These are phyloP conservation scores for Enteromius thamalakanensis DNA, from an alignment of 2,797 vertebrate genomes.

Conservation along the genomic window DNA sequence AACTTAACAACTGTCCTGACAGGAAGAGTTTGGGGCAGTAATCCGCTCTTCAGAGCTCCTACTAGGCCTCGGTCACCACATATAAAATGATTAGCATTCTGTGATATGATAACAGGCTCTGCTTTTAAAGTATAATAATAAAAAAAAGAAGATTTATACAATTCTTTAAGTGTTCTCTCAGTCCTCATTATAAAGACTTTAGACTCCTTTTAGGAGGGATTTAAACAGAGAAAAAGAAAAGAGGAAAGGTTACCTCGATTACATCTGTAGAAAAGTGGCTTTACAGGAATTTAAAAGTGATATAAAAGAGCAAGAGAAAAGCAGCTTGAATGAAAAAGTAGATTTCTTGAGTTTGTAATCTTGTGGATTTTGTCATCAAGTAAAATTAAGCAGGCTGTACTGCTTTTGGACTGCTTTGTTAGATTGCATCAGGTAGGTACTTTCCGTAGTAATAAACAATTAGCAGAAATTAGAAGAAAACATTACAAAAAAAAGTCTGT, in stretches of 20 bases:
- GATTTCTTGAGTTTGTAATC: conserved; percentile 14
- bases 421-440: no score
- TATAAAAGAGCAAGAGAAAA: not conserved
- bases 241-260: conserved; percentile 26
- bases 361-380: conserved; percentile 4
- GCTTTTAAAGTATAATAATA: conserved; percentile 63
- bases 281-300: conserved; percentile 16
- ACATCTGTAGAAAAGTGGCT: conserved; percentile 46
- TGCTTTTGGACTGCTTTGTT: not conserved
- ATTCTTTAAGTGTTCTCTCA: conserved; percentile 74
- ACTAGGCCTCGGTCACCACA: conserved; percentile 65
- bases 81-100: conserved; percentile 79
- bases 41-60: conserved; percentile 68
- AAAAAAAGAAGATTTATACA: conserved; percentile 63
- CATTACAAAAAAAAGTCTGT: not conserved
- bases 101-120: conserved; percentile 70
- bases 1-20: conserved; percentile 72
- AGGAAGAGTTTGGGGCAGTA: conserved; percentile 65
- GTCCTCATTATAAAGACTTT: conserved; percentile 73
- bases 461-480: not conserved
- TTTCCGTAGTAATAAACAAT: not conserved
- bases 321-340: not conserved
- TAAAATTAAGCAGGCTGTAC: conserved; percentile 1
- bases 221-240: conserved; percentile 53
- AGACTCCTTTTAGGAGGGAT: conserved; percentile 63